Evolutionary conservation across 53 echinoderm and acorn worm species (phyloP).

Genomic region (Crossaster papposus): DNA sequence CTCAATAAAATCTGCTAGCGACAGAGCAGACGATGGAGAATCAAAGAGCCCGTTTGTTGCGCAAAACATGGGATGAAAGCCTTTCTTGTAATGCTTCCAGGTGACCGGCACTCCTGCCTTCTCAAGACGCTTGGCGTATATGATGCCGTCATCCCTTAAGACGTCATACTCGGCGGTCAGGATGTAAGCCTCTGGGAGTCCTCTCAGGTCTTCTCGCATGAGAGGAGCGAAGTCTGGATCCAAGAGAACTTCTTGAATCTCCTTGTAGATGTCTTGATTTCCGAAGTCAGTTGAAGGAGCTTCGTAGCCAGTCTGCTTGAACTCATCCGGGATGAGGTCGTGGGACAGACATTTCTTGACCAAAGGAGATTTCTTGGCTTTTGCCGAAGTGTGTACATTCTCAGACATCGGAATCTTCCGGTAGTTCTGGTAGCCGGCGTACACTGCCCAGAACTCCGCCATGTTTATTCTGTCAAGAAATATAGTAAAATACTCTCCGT

Average conservation of each 20-base stretch:
- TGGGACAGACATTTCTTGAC: conserved; percentile 73
- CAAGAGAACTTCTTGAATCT: conserved; percentile 47
- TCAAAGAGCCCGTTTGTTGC: not conserved
- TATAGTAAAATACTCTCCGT: not conserved
- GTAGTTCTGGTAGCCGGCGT: conserved; percentile 29
- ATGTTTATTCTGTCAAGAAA: not conserved
- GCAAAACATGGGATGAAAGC: conserved; percentile 58
- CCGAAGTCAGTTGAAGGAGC: conserved; percentile 63
- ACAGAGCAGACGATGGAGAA: not conserved
- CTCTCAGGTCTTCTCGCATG: conserved; percentile 67
- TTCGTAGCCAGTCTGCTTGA: conserved; percentile 60
- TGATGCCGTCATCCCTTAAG: conserved; percentile 86
- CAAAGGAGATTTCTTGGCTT: conserved; percentile 55
- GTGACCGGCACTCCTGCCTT: conserved; percentile 78
- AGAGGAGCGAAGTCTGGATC: conserved; percentile 78
- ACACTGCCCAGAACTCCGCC: conserved; percentile 35
- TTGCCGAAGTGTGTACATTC: conserved; percentile 73
- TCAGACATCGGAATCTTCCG: conserved; percentile 1
- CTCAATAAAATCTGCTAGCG: not conserved
- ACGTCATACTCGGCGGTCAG: conserved; percentile 82
- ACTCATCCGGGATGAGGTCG: conserved; percentile 66
- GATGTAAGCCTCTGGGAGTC: conserved; percentile 73
- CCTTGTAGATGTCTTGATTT: conserved; percentile 65
- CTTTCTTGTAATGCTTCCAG: conserved; percentile 54
- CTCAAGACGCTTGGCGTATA: conserved; percentile 81